phyloP scores from a whole-genome alignment of 1,140 invertebrate genomes.

The Coenobita brevimanus region DNA sequence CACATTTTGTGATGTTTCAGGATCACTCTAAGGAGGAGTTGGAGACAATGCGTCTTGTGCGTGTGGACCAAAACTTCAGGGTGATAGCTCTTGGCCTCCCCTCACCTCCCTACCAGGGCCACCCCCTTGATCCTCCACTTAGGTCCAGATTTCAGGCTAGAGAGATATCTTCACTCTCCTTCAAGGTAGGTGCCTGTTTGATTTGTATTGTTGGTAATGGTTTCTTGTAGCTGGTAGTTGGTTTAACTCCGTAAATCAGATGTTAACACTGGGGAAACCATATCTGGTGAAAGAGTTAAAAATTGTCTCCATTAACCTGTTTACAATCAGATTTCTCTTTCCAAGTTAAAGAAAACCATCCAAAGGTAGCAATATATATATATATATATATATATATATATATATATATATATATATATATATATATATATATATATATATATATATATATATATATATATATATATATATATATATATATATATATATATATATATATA shows the following conservation, averaged over 20 bases:
- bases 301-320: too few relatives aligned
- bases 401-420: too few relatives aligned
- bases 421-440: too few relatives aligned
- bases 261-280: too few relatives aligned
- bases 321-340: too few relatives aligned
- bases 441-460: too few relatives aligned
- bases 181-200: constrained; percentile 54
- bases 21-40: constrained; percentile 81
- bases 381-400: too few relatives aligned
- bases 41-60: constrained; percentile 88
- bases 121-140: constrained; percentile 95
- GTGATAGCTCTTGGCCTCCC: constrained; percentile 93
- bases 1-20: constrained; percentile 12
- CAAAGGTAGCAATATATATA: too few relatives aligned
- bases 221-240: not conserved
- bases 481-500: too few relatives aligned
- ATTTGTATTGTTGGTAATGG: not conserved
- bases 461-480: too few relatives aligned
- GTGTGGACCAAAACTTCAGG: constrained; percentile 92
- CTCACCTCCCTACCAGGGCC: constrained; percentile 90
- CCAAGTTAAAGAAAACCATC: too few relatives aligned
- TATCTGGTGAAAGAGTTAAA: too few relatives aligned
- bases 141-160: constrained; percentile 95
- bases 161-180: constrained; percentile 78
- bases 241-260: not conserved